Percentiles rank a stretch among this genome's conserved stretches.
phyloP scores from a whole-genome alignment of 2,888 invertebrate genomes.

The Chrysodeixis includens region DNA sequence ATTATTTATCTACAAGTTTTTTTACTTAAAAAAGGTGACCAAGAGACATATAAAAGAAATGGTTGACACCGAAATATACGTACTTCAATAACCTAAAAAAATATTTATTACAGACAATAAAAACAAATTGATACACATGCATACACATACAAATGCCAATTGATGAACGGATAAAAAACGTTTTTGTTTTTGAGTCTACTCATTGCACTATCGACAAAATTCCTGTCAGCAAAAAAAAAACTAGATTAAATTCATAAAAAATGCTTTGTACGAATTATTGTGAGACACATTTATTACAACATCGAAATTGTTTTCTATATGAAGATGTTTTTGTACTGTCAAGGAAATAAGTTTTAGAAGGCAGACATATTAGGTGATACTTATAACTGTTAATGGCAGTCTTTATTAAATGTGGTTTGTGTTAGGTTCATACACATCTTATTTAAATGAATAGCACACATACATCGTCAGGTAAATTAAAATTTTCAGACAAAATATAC shows the following conservation, averaged over 20 bases:
- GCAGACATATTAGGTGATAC: not conserved
- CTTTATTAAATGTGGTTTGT: not conserved
- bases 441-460: too few relatives aligned
- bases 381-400: slow-evolving; percentile 10
- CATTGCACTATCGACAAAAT: too few relatives aligned
- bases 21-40: too few relatives aligned
- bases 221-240: too few relatives aligned
- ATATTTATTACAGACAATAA: slow-evolving; percentile 24
- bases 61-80: not conserved
- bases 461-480: too few relatives aligned
- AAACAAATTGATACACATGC: slow-evolving; percentile 46
- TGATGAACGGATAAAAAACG: not conserved
- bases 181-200: not conserved
- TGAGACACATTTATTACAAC: not conserved
- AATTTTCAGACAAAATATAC: too few relatives aligned
- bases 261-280: not conserved
- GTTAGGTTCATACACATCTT: not conserved
- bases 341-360: not conserved
- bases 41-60: too few relatives aligned
- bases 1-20: too few relatives aligned
- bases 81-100: not conserved
- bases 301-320: not conserved
- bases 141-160: slow-evolving; percentile 27
- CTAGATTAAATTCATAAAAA: not conserved
- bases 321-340: not conserved